These are phyloP conservation scores for Galemys pyrenaicus DNA, from an alignment of 2,113 vertebrate species.

Conservation along the genomic window DNA sequence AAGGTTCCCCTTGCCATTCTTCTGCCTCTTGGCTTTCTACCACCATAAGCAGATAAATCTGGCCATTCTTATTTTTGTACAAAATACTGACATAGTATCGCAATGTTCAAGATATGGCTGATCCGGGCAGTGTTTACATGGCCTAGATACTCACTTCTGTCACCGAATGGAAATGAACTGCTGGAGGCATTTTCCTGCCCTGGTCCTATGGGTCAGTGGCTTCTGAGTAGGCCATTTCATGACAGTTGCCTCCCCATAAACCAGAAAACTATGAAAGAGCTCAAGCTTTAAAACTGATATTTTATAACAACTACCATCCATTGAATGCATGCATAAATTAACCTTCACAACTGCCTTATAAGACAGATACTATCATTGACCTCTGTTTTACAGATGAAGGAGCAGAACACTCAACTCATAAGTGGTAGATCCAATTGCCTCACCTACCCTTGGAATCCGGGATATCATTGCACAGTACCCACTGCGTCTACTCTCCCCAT, in stretches of 20 bases:
- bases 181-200: neutral
- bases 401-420: neutral
- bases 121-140: neutral
- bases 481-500: constrained; percentile 93
- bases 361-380: neutral
- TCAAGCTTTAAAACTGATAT: constrained; percentile 28
- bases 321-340: neutral
- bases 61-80: neutral
- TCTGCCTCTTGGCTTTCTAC: constrained; percentile 8
- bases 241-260: neutral
- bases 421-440: neutral
- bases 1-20: neutral
- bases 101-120: constrained; percentile 3
- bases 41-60: neutral
- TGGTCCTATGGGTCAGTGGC: neutral
- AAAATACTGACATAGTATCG: neutral
- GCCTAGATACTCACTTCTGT: neutral
- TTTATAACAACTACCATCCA: constrained; percentile 28
- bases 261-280: constrained; percentile 9
- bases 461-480: constrained; percentile 94
- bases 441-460: constrained; percentile 88
- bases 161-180: neutral
- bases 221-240: constrained; percentile 1
- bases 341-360: neutral
- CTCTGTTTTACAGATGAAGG: neutral